These are phyloP conservation scores for Meteorus cinctellus DNA, from an alignment of 2,888 invertebrate species.

Conservation along the genomic window DNA sequence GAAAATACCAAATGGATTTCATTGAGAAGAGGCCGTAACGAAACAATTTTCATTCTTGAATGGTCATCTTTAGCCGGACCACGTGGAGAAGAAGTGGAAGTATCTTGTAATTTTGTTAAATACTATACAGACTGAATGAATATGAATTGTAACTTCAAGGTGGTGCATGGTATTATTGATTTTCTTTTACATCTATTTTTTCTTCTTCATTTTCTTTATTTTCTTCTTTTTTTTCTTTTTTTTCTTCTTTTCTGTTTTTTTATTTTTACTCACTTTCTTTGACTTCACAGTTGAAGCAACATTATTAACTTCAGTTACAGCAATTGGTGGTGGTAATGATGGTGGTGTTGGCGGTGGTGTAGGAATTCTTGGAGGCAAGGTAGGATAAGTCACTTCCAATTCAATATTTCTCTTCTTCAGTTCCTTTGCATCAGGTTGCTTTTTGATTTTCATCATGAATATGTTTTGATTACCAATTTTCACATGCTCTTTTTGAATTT, in stretches of 20 bases:
- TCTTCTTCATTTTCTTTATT: not conserved
- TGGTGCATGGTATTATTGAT: not conserved
- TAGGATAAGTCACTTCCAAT: slow-evolving; percentile 67
- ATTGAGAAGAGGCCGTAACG: slow-evolving; percentile 60
- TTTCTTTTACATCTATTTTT: not conserved
- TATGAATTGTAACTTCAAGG: slow-evolving; percentile 36
- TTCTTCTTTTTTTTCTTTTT: slow-evolving; percentile 14
- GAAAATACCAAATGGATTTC: slow-evolving; percentile 49
- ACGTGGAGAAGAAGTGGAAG: slow-evolving; percentile 37
- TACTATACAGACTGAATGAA: slow-evolving; percentile 46
- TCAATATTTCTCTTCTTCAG: slow-evolving; percentile 63
- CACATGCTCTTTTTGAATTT: slow-evolving; percentile 65
- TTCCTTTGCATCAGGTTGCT: slow-evolving; percentile 55
- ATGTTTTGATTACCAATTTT: slow-evolving; percentile 62
- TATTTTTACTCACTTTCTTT: slow-evolving; percentile 29
- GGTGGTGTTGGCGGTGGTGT: slow-evolving; percentile 37
- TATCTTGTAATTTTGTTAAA: slow-evolving; percentile 43
- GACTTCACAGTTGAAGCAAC: not conserved
- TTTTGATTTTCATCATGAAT: slow-evolving; percentile 65
- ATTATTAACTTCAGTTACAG: slow-evolving; percentile 6
- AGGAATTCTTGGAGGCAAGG: slow-evolving; percentile 51
- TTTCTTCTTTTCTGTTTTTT: slow-evolving; percentile 35
- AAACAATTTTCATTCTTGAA: slow-evolving; percentile 62
- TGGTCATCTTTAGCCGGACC: slow-evolving; percentile 40
- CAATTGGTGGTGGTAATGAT: slow-evolving; percentile 6